A percentile compares a stretch with the other conserved stretches of the same genome.
Conservation (phyloP, 2,888 invertebrate genomes). For the Stegana nigrithorax region DNA sequence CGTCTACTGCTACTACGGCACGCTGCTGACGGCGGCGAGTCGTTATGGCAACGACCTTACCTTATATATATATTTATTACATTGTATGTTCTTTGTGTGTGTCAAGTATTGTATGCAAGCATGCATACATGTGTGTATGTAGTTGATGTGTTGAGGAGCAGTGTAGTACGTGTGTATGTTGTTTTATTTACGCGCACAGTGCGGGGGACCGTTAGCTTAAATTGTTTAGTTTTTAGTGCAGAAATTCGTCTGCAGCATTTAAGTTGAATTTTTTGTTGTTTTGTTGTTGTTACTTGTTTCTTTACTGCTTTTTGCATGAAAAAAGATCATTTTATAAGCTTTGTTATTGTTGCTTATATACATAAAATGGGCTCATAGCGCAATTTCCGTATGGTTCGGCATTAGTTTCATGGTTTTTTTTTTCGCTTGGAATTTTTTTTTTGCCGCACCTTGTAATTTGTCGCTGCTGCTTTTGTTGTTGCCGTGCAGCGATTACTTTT, state of each 20-base stretch:
- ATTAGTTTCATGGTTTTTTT: slow-evolving; percentile 20
- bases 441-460: slow-evolving; percentile 8
- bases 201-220: slow-evolving; percentile 41
- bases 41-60: slow-evolving; percentile 67
- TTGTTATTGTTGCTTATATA: slow-evolving; percentile 32
- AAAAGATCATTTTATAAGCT: slow-evolving; percentile 35
- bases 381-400: slow-evolving; percentile 49
- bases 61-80: slow-evolving; percentile 53
- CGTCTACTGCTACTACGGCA: slow-evolving; percentile 26
- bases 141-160: slow-evolving; percentile 24
- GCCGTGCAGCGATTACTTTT: not conserved
- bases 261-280: slow-evolving; percentile 40
- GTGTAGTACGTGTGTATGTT: not conserved
- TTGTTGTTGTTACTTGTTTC: slow-evolving; percentile 23
- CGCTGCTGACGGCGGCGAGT: slow-evolving; percentile 43
- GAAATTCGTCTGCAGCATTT: slow-evolving; percentile 54
- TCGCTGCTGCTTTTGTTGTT: not conserved
- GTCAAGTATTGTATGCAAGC: no score
- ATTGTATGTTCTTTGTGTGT: slow-evolving; percentile 39
- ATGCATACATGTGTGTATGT: slow-evolving; percentile 25
- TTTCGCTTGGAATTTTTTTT: not conserved
- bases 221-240: slow-evolving; percentile 57
- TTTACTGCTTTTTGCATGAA: slow-evolving; percentile 1
- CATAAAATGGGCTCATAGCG: slow-evolving; percentile 48
- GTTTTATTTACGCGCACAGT: no score